Evolutionary conservation across 2,797 vertebrate species (phyloP), one percentile per base, ranked within the genome.

Genomic region (Hoplostethus atlanticus): DNA sequence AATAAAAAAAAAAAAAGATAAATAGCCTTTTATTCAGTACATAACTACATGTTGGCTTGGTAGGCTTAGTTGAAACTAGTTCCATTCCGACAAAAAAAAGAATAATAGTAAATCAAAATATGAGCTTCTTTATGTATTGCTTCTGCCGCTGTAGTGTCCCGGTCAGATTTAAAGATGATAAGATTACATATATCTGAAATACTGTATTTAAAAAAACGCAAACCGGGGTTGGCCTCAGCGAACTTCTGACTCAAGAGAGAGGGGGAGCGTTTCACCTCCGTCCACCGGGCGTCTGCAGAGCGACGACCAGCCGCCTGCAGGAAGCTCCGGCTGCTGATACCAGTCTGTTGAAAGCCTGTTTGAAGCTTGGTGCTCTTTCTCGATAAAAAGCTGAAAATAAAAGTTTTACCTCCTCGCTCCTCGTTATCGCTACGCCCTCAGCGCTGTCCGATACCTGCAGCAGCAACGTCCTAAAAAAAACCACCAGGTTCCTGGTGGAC

Each of bases 61-160:
- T 91, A 90, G 84, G 84, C 73, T 81, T 89, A 92, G 90, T 84
- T 54, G 44, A 77, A 84, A 82, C 85, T 93, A 92, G 91, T 89
- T 93, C 84, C 92, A 90, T 89, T 92, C 88, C 84, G 65, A 89
- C 90, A 85, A 77, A 82, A 80, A 80, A 84, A 21, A 21, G 72
- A 84, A 77, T 78, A 88, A 81, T 81, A 79, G 76, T 87, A 75
- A 82, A 90, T 81, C 84, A 73, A 81, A 87, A 79, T 81, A 87
- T 84, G 80, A 84, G 89, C 90, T 91, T 93, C 84, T 91, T 91
- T 91, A 88, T 91, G 89, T 92, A 87, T 85, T 76, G 91, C 90
- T 94, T 92, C 90, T 88, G 89, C 92, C 84, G 86, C 89, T 81
- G 86, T 93, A 85, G 86, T 93, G 92, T 92, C 85, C 91, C 89